Evolutionary conservation across 2,113 vertebrate species (phyloP), one percentile per base, ranked within the genome.

Genomic region (Syrrhaptes paradoxus): DNA sequence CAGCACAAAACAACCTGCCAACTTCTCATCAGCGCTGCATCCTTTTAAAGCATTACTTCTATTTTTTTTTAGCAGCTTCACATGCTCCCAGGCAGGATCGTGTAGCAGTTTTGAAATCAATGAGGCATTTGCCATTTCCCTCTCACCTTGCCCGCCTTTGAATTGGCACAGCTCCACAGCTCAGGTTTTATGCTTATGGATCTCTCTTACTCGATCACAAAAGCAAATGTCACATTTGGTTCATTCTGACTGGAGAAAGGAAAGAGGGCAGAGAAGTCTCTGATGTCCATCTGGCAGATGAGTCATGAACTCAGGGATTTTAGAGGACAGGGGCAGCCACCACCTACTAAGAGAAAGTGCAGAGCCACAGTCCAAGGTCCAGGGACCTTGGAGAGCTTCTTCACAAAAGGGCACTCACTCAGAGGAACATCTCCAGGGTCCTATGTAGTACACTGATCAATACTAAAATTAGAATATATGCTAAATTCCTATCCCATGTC

Each of bases 41-140:
- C 49, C 72, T 94, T 93, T 66, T 66, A 82, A 89, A 38, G 43
- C 41, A 36, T 38, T 79, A 29, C 14, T 38, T 36, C 28, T 51
- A 38, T n/a, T 54, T 36, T 57, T 41, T 76, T 88, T 59, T 74
- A 73, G 57, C 94, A 91, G 52, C 63, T 92, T 95, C 52, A 17
- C 82, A 49, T 68, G 19, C 49, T 96, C 32, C 17, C 79, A 86
- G 68, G 59, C 74, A 80, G 61, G 52, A 95, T 92, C 76, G 59
- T 93, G 90, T 76, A 90, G 85, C 93, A 93, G 95, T 26, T 89
- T 80, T 71, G 28, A 84, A 95, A 91, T 61, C 89, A 81, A 4
- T 80, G 90, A 94, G 45, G 38, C 75, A 58, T 87, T 84, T 96
- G 90, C 61, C 77, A 84, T 96, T 95, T 96, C 76, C 22, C 26